Percentiles rank a stretch among this genome's conserved stretches.
These are phyloP conservation scores for Leiothrix lutea DNA, from an alignment of 2,113 vertebrate species.

Conservation along the genomic window DNA sequence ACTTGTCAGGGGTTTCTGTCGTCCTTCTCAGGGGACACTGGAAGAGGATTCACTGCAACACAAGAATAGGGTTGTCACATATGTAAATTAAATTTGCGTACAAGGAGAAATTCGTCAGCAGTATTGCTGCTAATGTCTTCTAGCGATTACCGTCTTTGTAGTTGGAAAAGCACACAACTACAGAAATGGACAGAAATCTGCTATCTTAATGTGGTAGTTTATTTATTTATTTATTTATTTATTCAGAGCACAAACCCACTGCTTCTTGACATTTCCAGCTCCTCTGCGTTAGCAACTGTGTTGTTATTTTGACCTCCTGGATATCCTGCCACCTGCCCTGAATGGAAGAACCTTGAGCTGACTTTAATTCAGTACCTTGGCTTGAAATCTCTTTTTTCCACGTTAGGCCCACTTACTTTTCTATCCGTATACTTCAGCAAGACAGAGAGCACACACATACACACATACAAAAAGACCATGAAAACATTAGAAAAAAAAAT, in stretches of 20 bases:
- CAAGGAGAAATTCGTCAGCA: neutral
- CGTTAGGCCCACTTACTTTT: neutral
- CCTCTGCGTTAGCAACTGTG: neutral
- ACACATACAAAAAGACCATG: neutral
- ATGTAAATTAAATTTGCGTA: neutral
- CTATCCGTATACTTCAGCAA: neutral
- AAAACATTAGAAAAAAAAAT: neutral
- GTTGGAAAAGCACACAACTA: neutral
- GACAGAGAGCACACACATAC: fast-evolving
- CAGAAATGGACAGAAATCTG: neutral
- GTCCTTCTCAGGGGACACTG: neutral
- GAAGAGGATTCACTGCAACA: neutral
- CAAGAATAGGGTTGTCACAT: fast-evolving
- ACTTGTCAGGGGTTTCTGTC: too few relatives aligned
- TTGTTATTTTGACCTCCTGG: neutral
- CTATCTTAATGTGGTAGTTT: too few relatives aligned
- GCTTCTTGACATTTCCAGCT: neutral
- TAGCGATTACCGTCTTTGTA: neutral
- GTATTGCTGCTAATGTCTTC: neutral
- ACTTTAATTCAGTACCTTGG: neutral
- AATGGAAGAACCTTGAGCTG: fast-evolving
- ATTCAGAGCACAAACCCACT: neutral
- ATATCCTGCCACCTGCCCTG: neutral
- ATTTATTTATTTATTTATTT: neutral
- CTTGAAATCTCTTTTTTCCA: neutral